Evolutionary conservation across 1,140 invertebrate genomes (phyloP), one percentile per base, ranked within the genome.

Genomic region (Zaprionus taronus): DNA sequence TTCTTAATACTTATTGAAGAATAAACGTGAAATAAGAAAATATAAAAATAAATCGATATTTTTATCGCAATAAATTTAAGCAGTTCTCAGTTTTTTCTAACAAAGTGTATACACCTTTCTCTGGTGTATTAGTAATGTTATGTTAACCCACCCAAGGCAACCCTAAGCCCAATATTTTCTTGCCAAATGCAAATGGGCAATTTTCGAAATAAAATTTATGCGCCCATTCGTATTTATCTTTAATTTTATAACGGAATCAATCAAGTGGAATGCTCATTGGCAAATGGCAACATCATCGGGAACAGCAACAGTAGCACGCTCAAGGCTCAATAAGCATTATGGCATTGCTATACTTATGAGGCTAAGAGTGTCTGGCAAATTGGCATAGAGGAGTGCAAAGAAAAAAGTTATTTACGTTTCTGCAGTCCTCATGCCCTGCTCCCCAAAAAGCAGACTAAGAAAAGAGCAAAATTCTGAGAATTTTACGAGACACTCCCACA

Each of bases 171-270:
- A 82, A 83, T 72, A 72, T 69, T 83, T 75, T 34, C 9, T 69
- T 63, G 68, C 62, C 65, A 89, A 81, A 87, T 81, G 84, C 81
- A 87, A 87, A 87, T 84, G 70, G 53, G 62, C 69, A 81, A 77
- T 80, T 78, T 81, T 72, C 56, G 58, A 64, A 67, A 72, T 56
- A 76, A 77, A 84, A 89, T 89, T 81, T 84, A 87, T 84, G 65
- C 63, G 69, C 36, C 72, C 81, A 87, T 89, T 87, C 69, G 81
- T 90, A 80, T 90, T 89, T 84, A 90, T 89, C 80, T 79, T 73
- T 81, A 84, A 87, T 87, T 81, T 87, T 89, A 84, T 81, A 79
- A 61, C 85, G 60, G 63, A 87, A 87, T 87, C 84, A 80, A 87
- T 87, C 84, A 87, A 69, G 63, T 72, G 79, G 71, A 87, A 75